Evolutionary conservation across 2,797 vertebrate species (phyloP), one percentile per base, ranked within the genome.

Genomic region (Rallus crepitans): DNA sequence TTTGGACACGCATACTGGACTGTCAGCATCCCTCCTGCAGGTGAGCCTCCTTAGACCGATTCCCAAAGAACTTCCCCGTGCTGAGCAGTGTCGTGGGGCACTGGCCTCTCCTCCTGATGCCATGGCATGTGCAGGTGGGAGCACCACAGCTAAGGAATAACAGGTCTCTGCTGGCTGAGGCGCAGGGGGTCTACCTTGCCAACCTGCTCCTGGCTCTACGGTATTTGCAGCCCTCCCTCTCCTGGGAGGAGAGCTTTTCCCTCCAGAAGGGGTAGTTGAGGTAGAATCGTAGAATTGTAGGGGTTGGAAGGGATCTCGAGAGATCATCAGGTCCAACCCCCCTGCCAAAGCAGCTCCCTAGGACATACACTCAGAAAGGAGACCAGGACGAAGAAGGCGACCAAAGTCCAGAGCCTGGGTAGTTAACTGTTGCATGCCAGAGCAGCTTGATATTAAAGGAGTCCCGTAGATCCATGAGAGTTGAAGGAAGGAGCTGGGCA

Each of bases 401-500:
- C 23, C 5, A 9, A 33, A 18, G 30, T 84, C 42, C 77, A 70
- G 85, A 83, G 52, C 42, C 14, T 69, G 1, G 3, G 2, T 37
- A 63, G 60, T 89, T 87, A 87, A 80, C 5, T 71, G 47, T 47
- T 89, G 30, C 37, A 15, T 53, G 86, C 87, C 69, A 81, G 55
- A 80, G 61, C 69, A 93, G 47, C 71, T 87, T 81, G 56, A 78
- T 90, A 50, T 89, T 75, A 84, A 94, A 76, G 25, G 13, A 70
- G 20, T 70, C 25, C 61, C 5, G 1, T 92, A 78, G 91, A 90
- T 71, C 78, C 69, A 64, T 48, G 78, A 59, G 33, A 94, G 71
- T 66, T 69, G 92, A 90, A 87, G 65, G 75, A 92, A 82, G 61
- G 57, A 81, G 63, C 68, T 81, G 81, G 89, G 83, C 94, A 95